Evolutionary conservation across 2,888 invertebrate species (phyloP), one percentile per base, ranked within the genome.

Genomic region (Tetragonula carbonaria): DNA sequence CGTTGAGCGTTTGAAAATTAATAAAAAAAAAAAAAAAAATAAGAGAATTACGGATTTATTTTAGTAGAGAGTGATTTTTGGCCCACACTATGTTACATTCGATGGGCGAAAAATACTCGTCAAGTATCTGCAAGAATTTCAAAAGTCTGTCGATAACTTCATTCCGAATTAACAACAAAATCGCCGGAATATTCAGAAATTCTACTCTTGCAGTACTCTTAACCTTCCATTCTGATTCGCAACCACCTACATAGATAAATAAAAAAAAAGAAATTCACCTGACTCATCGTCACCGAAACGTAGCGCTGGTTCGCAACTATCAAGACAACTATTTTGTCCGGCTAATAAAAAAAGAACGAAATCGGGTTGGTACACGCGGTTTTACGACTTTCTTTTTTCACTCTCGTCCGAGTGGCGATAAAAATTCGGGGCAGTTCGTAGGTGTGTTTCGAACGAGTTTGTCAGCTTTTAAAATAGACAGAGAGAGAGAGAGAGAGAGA

Each of bases 121-220:
- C 45, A 45, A 45, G 45, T 8, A 8, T 45, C 11, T 45, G 45
- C 8, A 2, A 45, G 45, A 45, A 45, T 6, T 45, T 45, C 8
- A 2, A 45, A 8, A 45, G 1, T 8, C n/a, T 2, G 14, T n/a
- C 11, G 57, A 57, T 13, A 5, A 59, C 14, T n/a, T 0, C 13
- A 5, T n/a, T 59, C 0, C 2, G 14, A n/a, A n/a, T 57, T n/a
- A n/a, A 13, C 13, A 14, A n/a, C 2, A 13, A 57, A 57, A n/a
- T 59, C 21, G 8, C n/a, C 14, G n/a, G 21, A 23, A 5, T 28
- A 28, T 5, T 59, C n/a, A 59, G n/a, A n/a, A n/a, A 59, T 5
- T n/a, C 2, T 14, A 1, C 14, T 14, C n/a, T 5, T 1, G n/a
- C 1, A 5, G 0, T 14, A 14, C 0, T 13, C 28, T 14, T n/a